These are phyloP conservation scores for Pemphigus obesinymphae DNA, from an alignment of 1,140 invertebrate genomes.

Conservation along the genomic window DNA sequence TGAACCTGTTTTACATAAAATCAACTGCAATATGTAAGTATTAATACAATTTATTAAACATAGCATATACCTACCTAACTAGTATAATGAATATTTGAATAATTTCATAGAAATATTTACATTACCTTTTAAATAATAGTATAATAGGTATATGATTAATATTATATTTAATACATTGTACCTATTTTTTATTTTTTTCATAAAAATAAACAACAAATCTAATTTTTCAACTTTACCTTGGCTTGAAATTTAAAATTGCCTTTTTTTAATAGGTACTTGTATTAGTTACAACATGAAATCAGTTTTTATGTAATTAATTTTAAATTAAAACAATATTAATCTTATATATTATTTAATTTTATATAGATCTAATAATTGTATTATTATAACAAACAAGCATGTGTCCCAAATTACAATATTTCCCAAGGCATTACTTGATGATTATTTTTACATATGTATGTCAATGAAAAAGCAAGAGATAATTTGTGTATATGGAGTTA, in stretches of 20 bases:
- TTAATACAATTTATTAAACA: background rate
- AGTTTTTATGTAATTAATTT: background rate
- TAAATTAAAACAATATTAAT: background rate
- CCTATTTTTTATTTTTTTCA: too few relatives aligned
- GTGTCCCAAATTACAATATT: conserved; percentile 16
- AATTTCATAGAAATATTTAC: too few relatives aligned
- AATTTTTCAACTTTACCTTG: too few relatives aligned
- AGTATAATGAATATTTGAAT: background rate
- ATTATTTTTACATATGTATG: conserved; percentile 16
- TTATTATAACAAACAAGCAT: background rate
- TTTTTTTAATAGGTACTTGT: too few relatives aligned
- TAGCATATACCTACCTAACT: too few relatives aligned
- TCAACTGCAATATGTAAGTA: conserved; percentile 5
- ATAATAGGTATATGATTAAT: too few relatives aligned
- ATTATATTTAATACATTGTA: too few relatives aligned
- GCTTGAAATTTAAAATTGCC: too few relatives aligned
- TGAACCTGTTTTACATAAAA: background rate
- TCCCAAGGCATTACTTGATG: background rate
- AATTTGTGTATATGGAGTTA: conserved; percentile 14
- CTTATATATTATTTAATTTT: background rate
- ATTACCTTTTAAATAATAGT: too few relatives aligned
- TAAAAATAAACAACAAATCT: too few relatives aligned
- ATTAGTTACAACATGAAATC: background rate
- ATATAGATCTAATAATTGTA: conserved; percentile 1
- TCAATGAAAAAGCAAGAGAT: background rate